Evolutionary conservation across 1,140 invertebrate species (phyloP), one percentile per base, ranked within the genome.

Genomic region (Apolygus lucorum): DNA sequence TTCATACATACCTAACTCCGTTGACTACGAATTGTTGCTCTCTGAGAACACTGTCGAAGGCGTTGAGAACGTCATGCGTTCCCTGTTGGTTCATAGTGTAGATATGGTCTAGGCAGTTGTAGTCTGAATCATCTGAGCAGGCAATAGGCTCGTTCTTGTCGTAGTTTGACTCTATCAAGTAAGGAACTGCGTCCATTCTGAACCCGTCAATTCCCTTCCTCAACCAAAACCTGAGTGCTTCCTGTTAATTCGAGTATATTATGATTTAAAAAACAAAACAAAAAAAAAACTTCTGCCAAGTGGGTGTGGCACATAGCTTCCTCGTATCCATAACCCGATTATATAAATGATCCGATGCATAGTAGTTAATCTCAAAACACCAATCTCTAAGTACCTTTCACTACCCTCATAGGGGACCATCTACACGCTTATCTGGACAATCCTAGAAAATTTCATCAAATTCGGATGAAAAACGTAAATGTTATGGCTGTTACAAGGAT

Each of bases 181-280:
- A 77, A 26, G 79, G 78, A 1, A 84, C 77, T 69, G 86, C 85
- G 72, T 88, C 85, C 1, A 91, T 80, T 63, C 88, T 79, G 75
- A 90, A 90, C 0, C 89, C 89, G 74, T 87, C 85, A 0, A 87
- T 85, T 2, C 88, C 89, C 73, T 81, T 79, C 8, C 87, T 79
- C 0, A 90, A 71, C 88, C 89, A 91, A 76, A 84, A 85, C 1
- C 69, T 62, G 27, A 75, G 79, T 42, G 22, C 65, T 63, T 68
- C 73, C 75, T 74, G 28, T 52, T 62, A 72, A 70, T 67, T 29
- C 11, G 24, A 65, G 28, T 49, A 49, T 52, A 13, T n/a, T 52
- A 52, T n/a, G 11, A 52, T 13, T 52, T 52, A 52, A 52, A 13
- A 4, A 21, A 62, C 25, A 8, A 8, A 62, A 62, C n/a, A 8